Percentiles rank a stretch among this genome's conserved stretches.
phyloP scores from a whole-genome alignment of 2,113 vertebrate genomes.

The Caranx melampygus region DNA sequence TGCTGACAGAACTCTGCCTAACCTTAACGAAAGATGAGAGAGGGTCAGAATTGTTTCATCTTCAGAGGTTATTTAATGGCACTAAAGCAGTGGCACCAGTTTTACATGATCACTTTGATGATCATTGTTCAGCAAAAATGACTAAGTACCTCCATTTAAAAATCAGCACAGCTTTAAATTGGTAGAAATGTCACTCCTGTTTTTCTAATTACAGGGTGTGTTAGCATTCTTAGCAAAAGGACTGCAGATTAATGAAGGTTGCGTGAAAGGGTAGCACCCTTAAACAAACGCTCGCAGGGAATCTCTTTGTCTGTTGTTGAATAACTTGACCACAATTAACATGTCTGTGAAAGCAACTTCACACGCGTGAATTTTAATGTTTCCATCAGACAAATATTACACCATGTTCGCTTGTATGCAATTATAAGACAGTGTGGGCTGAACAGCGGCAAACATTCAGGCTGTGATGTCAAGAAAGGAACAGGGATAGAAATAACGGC shows the following conservation, averaged over 20 bases:
- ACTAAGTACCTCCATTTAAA: constrained; percentile 2
- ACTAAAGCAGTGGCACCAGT: constrained; percentile 1
- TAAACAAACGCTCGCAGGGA: constrained; percentile 23
- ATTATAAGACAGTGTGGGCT: constrained; percentile 47
- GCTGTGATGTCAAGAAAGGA: constrained; percentile 43
- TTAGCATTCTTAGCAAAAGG: constrained; percentile 4
- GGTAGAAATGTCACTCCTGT: constrained; percentile 15
- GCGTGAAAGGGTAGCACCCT: not conserved
- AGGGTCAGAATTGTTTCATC: constrained; percentile 10
- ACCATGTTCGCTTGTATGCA: constrained; percentile 40
- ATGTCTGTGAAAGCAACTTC: constrained; percentile 41
- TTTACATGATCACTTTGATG: not conserved
- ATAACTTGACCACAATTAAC: constrained; percentile 59
- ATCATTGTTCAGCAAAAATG: constrained; percentile 1
- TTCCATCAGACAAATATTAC: constrained; percentile 49
- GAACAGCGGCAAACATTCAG: constrained; percentile 47
- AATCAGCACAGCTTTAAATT: constrained; percentile 3
- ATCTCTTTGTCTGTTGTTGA: constrained; percentile 33
- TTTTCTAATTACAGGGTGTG: constrained; percentile 25
- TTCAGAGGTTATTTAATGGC: constrained; percentile 14
- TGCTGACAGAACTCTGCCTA: constrained; percentile 10
- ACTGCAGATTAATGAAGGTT: constrained; percentile 10
- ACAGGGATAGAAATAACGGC: constrained; percentile 56
- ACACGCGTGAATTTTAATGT: constrained; percentile 47
- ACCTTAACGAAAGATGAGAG: constrained; percentile 17